A percentile compares a stretch with the other conserved stretches of the same genome.
Evolutionary conservation across 2,113 vertebrate genomes (phyloP).

Genomic region (Sprattus sprattus): DNA sequence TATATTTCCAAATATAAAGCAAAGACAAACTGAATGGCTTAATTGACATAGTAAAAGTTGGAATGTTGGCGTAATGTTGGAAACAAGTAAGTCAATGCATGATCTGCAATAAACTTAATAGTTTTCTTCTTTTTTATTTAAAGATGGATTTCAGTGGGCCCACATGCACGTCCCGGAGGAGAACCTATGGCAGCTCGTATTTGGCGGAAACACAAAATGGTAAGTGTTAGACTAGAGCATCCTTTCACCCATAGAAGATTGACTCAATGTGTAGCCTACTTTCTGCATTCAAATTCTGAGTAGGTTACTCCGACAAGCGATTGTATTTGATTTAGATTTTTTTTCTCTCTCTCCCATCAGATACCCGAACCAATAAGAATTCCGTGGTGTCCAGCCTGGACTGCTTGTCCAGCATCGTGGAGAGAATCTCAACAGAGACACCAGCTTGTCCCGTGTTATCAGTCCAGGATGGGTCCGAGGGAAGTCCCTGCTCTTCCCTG

Average conservation of each 20-base stretch:
- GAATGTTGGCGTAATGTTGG: background rate
- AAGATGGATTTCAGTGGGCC: conserved; percentile 90
- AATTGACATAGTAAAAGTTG: background rate
- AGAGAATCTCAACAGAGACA: conserved; percentile 91
- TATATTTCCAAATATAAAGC: background rate
- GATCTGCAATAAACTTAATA: background rate
- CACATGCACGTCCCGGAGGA: conserved; percentile 74
- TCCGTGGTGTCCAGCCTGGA: conserved; percentile 91
- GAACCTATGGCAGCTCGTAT: conserved; percentile 83
- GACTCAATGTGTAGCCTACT: background rate
- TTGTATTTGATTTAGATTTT: conserved; percentile 19
- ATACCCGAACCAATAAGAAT: conserved; percentile 76
- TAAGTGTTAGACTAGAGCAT: conserved; percentile 56
- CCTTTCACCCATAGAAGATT: background rate
- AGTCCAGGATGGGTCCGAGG: conserved; percentile 66
- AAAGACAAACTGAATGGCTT: background rate
- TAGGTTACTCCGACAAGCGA: background rate
- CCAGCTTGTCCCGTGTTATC: conserved; percentile 71
- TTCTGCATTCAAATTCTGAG: background rate
- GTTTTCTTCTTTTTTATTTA: conserved; percentile 34
- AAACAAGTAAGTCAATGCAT: background rate
- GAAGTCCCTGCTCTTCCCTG: conserved; percentile 67
- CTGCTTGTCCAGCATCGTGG: conserved; percentile 96
- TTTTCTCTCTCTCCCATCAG: conserved; percentile 54
- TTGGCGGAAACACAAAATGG: conserved; percentile 81